Percentiles rank a stretch among this genome's conserved stretches.
These are phyloP conservation scores for Telenomus remus DNA, from an alignment of 1,140 invertebrate species.

Conservation along the genomic window DNA sequence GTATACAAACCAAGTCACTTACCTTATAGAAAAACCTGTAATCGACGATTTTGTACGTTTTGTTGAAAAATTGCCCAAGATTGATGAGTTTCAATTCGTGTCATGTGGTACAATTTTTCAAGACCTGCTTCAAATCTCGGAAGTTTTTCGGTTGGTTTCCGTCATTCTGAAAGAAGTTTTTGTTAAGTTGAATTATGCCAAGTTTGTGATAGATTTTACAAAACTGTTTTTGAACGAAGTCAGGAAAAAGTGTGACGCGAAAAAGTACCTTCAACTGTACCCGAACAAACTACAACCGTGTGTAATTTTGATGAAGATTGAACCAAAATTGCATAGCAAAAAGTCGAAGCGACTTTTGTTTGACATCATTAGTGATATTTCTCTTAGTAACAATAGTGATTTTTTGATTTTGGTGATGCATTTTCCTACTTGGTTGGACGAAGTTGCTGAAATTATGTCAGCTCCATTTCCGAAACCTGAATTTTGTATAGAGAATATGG, in stretches of 20 bases:
- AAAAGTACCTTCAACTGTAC: slow-evolving; percentile 66
- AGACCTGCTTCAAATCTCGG: slow-evolving; percentile 44
- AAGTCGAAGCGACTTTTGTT: slow-evolving; percentile 59
- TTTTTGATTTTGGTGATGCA: slow-evolving; percentile 64
- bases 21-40: slow-evolving; percentile 66
- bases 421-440: slow-evolving; percentile 66
- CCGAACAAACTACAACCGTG: slow-evolving; percentile 61
- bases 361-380: slow-evolving; percentile 53
- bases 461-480: neutral
- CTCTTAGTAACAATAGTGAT: slow-evolving; percentile 53
- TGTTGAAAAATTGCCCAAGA: neutral
- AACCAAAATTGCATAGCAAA: slow-evolving; percentile 57
- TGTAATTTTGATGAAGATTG: slow-evolving; percentile 64
- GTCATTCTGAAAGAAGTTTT: slow-evolving; percentile 63
- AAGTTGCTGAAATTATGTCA: neutral
- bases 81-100: slow-evolving; percentile 12
- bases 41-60: slow-evolving; percentile 56
- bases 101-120: slow-evolving; percentile 46
- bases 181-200: slow-evolving; percentile 53
- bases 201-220: slow-evolving; percentile 61
- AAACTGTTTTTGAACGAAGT: slow-evolving; percentile 58
- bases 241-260: slow-evolving; percentile 31
- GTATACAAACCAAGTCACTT: slow-evolving; percentile 52
- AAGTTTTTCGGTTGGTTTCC: slow-evolving; percentile 60
- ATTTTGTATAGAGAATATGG: too few relatives aligned